Conservation (phyloP, 2,113 vertebrate genomes). For the Astur gentilis region DNA sequence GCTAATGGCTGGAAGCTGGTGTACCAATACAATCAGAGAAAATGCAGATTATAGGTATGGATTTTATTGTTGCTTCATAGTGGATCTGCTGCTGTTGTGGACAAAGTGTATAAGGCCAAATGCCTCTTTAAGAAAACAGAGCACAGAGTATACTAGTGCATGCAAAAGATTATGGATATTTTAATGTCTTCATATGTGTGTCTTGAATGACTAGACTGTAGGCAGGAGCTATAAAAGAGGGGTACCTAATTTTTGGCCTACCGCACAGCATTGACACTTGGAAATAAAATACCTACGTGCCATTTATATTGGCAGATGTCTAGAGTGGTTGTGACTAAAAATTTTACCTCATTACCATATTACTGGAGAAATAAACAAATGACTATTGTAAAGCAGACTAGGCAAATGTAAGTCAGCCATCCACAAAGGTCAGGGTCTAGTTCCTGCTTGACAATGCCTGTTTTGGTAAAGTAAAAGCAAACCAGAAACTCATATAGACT, state of each 20-base stretch:
- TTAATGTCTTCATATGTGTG: background rate
- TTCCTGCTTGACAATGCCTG: background rate
- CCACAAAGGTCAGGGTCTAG: background rate
- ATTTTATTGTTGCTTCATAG: background rate
- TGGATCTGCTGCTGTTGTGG: background rate
- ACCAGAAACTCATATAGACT: background rate
- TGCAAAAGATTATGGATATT: background rate
- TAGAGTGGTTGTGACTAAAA: background rate
- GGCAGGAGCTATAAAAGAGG: background rate
- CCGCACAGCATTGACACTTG: background rate
- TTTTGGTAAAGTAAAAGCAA: background rate
- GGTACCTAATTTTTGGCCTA: background rate
- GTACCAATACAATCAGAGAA: background rate
- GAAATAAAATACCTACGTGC: background rate
- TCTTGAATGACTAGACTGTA: background rate
- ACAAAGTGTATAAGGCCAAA: background rate
- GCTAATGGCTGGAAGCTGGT: background rate
- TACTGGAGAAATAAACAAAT: background rate
- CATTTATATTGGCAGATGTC: background rate
- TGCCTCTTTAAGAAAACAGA: background rate
- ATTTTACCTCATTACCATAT: fast-evolving
- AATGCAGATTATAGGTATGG: background rate
- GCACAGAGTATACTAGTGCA: fast-evolving
- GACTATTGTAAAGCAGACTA: background rate
- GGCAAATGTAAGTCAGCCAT: background rate